Percentiles rank a stretch among this genome's conserved stretches.
Conservation (phyloP, 2,113 vertebrate species). For the Eretmochelys imbricata region DNA sequence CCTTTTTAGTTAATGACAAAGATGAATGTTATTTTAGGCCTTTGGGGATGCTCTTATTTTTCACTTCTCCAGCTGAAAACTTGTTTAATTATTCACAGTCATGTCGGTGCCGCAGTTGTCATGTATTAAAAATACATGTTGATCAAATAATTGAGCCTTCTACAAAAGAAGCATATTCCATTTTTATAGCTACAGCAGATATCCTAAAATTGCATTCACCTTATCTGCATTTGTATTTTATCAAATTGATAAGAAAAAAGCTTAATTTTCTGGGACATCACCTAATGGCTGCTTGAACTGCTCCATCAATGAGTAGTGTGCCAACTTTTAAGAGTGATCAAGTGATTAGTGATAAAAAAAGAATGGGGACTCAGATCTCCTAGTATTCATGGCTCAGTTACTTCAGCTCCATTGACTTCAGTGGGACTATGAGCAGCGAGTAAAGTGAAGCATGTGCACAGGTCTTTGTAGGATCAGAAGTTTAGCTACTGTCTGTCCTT, state of each 20-base stretch:
- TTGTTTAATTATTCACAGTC: not conserved
- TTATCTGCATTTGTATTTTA: not conserved
- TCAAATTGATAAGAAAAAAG: not conserved
- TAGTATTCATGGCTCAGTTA: not conserved
- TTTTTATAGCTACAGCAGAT: not conserved
- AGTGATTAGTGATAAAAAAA: not conserved
- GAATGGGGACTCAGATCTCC: not conserved
- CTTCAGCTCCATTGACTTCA: not conserved
- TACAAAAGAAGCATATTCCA: not conserved
- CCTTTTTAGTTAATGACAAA: constrained; percentile 26
- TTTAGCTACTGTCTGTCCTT: not conserved
- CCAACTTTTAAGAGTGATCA: not conserved
- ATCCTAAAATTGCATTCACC: not conserved
- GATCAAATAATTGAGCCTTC: not conserved
- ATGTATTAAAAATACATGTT: constrained; percentile 2
- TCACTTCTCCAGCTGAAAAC: constrained; percentile 33
- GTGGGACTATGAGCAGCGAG: not conserved
- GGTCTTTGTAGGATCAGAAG: not conserved
- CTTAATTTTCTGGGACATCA: not conserved
- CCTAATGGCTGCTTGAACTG: not conserved
- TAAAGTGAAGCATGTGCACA: not conserved
- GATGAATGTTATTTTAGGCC: constrained; percentile 33
- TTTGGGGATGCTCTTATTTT: constrained; percentile 35
- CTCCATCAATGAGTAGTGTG: rapidly evolving
- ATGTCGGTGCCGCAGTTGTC: not conserved